Evolutionary conservation across 2,888 invertebrate genomes (phyloP).

Genomic region (Spicauda simplicius): DNA sequence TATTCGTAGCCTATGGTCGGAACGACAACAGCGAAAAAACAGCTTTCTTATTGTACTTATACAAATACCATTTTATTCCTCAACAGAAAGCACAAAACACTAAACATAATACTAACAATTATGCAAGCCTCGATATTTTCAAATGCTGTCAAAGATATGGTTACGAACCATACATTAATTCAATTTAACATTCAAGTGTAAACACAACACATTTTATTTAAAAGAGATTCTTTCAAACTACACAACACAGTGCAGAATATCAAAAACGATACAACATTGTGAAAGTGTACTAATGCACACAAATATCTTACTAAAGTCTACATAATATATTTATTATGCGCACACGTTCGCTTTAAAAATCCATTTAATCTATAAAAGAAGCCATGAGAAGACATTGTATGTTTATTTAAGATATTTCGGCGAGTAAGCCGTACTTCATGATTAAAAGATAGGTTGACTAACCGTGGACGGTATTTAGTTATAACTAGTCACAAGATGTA

Average conservation of each 20-base stretch:
- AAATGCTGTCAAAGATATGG: not conserved
- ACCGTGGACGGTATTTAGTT: not conserved
- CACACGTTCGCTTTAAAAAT: too few relatives aligned
- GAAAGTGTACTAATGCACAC: not conserved
- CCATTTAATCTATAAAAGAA: not conserved
- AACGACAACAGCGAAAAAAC: too few relatives aligned
- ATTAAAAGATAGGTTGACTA: not conserved
- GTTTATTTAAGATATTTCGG: not conserved
- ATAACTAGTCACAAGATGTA: not conserved
- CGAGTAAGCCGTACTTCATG: not conserved
- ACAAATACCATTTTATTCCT: too few relatives aligned
- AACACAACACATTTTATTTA: not conserved
- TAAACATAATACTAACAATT: not conserved
- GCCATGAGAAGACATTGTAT: not conserved
- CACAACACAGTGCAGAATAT: not conserved
- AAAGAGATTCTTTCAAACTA: not conserved
- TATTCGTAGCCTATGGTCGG: too few relatives aligned
- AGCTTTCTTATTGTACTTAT: too few relatives aligned
- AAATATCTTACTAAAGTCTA: not conserved
- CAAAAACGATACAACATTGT: not conserved
- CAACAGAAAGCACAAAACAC: too few relatives aligned
- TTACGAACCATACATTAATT: not conserved
- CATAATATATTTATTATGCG: too few relatives aligned
- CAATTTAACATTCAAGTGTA: not conserved
- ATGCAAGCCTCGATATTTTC: not conserved